phyloP scores from a whole-genome alignment of 2,888 invertebrate species.

The Gasteruption jaculator region DNA sequence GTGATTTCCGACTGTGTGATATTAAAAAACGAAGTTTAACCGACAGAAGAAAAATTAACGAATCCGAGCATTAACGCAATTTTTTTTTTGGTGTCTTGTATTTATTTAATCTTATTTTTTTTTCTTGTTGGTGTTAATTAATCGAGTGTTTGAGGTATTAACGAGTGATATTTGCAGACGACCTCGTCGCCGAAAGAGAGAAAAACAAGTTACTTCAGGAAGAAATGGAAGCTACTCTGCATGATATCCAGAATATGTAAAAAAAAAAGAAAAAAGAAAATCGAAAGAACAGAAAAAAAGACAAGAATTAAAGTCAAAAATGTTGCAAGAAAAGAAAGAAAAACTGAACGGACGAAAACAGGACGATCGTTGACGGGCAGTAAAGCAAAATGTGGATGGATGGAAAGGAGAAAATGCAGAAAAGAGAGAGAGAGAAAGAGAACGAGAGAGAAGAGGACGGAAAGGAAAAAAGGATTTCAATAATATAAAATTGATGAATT shows the following conservation, averaged over 20 bases:
- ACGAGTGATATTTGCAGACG: constrained; percentile 72
- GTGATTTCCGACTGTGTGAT: no score
- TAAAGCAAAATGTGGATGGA: constrained; percentile 5
- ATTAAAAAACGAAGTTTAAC: no score
- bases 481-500: no score
- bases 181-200: constrained; percentile 89
- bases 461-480: no score
- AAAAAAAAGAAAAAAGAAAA: constrained; percentile 28
- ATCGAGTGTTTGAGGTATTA: no score
- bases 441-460: constrained; percentile 21
- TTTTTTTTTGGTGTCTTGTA: constrained; percentile 8
- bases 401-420: constrained; percentile 4
- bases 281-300: constrained; percentile 3
- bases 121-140: background rate
- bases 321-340: constrained; percentile 7
- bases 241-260: constrained; percentile 99
- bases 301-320: background rate
- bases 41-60: no score
- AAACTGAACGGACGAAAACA: constrained; percentile 5
- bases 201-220: constrained; percentile 95
- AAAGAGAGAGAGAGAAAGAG: constrained; percentile 1
- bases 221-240: constrained; percentile 98
- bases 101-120: constrained; percentile 11
- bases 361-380: constrained; percentile 4
- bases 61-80: constrained; percentile 1